Base-by-base conservation (phyloP, 2,113 vertebrate genomes). In the Chaetura pelagica region DNA sequence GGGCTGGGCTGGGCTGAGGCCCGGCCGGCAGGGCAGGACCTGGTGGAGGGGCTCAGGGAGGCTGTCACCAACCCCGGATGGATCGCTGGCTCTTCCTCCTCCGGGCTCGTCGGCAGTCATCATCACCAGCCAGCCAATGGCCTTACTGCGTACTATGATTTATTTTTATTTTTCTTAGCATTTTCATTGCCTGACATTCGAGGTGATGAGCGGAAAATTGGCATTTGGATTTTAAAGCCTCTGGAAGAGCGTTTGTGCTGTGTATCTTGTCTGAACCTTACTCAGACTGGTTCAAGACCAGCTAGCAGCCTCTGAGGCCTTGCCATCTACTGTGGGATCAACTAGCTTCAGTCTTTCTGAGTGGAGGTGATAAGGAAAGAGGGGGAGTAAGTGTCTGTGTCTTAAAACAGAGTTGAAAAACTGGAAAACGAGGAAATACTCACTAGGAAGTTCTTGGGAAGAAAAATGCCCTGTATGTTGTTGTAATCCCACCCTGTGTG, bases 21-120 rank as follows among this genome's bases (percentile, higher is more conserved):
- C 58, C 1, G 3, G 18, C 57, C 40, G 0, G 0, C 12, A 12
- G 23, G 34, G 30, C 7, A 22, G 29, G 90, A 7, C 34, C 32
- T 51, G 30, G 44, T 1, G 1, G 23, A 67, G 14, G 44, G 34
- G 17, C 30, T 48, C 10, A 55, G 14, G 67, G 40, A 58, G 46
- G 58, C 30, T 58, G 20, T 12, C 11, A 4, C 46, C 6, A 21
- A 3, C 3, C 0, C 0, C 55, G 84, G 20, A 20, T 4, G 5
- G 58, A 12, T 91, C 2, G 0, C 29, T 2, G 1, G 72, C 52
- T 4, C 21, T 66, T 82, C 63, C 29, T 87, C 29, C n/a, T 30
- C 14, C 34, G 66, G 51, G 42, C 40, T 77, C 34, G 27, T 22
- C 14, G 10, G 62, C 73, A 40, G 48, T 35, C 13, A 0, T 48